phyloP scores from a whole-genome alignment of 2,888 invertebrate species.

The Platypus cylindrus region DNA sequence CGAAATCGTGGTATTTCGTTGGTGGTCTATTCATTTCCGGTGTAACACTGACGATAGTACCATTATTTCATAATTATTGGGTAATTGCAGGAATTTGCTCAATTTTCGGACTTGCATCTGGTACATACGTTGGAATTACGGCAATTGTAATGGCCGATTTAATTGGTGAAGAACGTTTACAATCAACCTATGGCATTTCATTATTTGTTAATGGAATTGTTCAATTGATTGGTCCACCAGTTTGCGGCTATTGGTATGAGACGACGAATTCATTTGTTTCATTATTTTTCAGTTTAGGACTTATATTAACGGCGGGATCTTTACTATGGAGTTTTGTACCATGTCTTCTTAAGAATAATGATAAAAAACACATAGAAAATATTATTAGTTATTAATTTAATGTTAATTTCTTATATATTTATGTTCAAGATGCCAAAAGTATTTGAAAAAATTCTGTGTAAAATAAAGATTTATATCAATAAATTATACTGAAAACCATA shows the following conservation, averaged over 20 bases:
- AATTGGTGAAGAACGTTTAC: slow-evolving; percentile 70
- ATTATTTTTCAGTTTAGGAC: slow-evolving; percentile 60
- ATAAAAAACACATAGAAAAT: too few relatives aligned
- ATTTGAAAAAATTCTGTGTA: too few relatives aligned
- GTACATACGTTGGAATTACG: slow-evolving; percentile 74
- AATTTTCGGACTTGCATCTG: slow-evolving; percentile 69
- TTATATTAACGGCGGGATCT: slow-evolving; percentile 59
- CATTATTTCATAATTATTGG: slow-evolving; percentile 51
- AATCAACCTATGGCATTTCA: slow-evolving; percentile 77
- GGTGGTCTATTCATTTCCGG: slow-evolving; percentile 68
- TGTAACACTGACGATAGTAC: slow-evolving; percentile 56
- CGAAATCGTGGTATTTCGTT: slow-evolving; percentile 73
- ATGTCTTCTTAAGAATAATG: slow-evolving; percentile 39
- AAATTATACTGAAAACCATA: too few relatives aligned
- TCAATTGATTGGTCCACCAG: slow-evolving; percentile 69
- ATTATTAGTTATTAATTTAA: too few relatives aligned
- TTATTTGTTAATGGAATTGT: slow-evolving; percentile 73
- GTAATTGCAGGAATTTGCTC: slow-evolving; percentile 58
- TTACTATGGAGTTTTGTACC: slow-evolving; percentile 66
- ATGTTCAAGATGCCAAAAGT: too few relatives aligned
- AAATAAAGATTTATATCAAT: too few relatives aligned
- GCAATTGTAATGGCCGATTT: slow-evolving; percentile 82
- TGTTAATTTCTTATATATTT: too few relatives aligned
- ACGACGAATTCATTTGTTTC: slow-evolving; percentile 51
- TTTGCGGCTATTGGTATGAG: slow-evolving; percentile 65